phyloP scores from a whole-genome alignment of 2,888 invertebrate genomes.

The Chaetoderma sp. region DNA sequence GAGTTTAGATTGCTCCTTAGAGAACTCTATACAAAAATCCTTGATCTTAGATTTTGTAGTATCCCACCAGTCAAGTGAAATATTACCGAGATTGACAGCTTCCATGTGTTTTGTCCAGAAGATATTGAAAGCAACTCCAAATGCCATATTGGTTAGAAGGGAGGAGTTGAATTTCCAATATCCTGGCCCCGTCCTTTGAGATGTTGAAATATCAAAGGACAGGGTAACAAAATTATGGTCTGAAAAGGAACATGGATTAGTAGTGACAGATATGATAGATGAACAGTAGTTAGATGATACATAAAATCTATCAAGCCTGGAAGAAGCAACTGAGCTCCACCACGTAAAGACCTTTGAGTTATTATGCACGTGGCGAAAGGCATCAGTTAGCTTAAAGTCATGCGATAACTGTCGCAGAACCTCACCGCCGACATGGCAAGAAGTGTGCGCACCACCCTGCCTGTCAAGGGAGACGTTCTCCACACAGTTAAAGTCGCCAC shows the following conservation, averaged over 20 bases:
- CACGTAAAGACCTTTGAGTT: background rate
- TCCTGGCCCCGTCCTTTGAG: background rate
- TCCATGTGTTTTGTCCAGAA: no score
- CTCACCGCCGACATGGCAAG: background rate
- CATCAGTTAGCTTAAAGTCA: background rate
- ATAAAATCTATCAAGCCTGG: conserved; percentile 9
- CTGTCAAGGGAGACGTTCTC: background rate
- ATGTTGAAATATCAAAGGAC: background rate
- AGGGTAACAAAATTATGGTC: conserved; percentile 12
- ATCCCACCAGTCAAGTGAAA: no score
- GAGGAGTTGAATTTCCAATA: conserved; percentile 16
- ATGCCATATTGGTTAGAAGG: background rate
- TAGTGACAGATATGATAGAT: background rate
- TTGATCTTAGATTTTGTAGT: no score
- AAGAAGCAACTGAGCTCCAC: background rate
- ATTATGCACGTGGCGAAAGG: background rate
- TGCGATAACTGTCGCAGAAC: background rate
- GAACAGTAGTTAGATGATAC: background rate
- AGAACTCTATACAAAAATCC: no score
- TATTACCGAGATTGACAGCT: no score
- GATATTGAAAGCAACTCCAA: no score
- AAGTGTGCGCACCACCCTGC: background rate
- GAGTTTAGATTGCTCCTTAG: no score
- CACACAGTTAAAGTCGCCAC: conserved; percentile 15
- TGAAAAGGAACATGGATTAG: background rate